Evolutionary conservation across 1,140 invertebrate genomes (phyloP).

Genomic region (Xylocopa sonorina): DNA sequence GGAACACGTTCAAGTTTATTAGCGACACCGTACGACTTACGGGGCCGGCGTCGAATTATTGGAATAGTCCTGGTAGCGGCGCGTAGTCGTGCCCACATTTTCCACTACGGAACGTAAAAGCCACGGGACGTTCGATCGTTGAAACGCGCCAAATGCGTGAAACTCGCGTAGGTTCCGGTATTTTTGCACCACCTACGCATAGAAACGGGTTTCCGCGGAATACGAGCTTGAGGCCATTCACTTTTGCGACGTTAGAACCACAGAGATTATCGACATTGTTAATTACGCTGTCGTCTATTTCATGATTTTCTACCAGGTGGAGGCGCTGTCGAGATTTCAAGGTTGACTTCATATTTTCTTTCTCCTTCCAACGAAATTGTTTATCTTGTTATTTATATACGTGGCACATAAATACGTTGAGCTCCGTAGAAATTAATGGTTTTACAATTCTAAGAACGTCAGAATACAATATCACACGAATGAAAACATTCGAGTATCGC

Average conservation of each 20-base stretch:
- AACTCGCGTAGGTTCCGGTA: slow-evolving; percentile 60
- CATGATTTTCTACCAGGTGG: not conserved
- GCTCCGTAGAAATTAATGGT: too few relatives aligned
- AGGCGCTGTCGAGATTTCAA: not conserved
- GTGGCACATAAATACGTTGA: too few relatives aligned
- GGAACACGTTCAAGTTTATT: not conserved
- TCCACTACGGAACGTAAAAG: not conserved
- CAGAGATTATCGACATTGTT: slow-evolving; percentile 31
- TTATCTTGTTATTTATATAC: too few relatives aligned
- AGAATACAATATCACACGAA: too few relatives aligned
- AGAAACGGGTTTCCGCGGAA: slow-evolving; percentile 49
- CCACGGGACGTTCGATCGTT: slow-evolving; percentile 32
- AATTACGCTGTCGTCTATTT: slow-evolving; percentile 10
- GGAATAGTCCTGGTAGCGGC: not conserved
- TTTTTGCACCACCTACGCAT: slow-evolving; percentile 52
- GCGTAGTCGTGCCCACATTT: slow-evolving; percentile 15
- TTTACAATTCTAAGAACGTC: too few relatives aligned
- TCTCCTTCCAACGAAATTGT: too few relatives aligned
- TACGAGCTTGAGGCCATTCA: slow-evolving; percentile 46
- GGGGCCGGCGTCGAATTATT: not conserved
- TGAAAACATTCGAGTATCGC: not conserved
- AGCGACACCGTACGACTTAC: too few relatives aligned
- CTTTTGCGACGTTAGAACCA: slow-evolving; percentile 38
- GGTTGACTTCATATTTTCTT: not conserved
- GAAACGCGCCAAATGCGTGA: slow-evolving; percentile 61